Conservation (phyloP, 2,113 vertebrate species). For the Bubo scandiacus region DNA sequence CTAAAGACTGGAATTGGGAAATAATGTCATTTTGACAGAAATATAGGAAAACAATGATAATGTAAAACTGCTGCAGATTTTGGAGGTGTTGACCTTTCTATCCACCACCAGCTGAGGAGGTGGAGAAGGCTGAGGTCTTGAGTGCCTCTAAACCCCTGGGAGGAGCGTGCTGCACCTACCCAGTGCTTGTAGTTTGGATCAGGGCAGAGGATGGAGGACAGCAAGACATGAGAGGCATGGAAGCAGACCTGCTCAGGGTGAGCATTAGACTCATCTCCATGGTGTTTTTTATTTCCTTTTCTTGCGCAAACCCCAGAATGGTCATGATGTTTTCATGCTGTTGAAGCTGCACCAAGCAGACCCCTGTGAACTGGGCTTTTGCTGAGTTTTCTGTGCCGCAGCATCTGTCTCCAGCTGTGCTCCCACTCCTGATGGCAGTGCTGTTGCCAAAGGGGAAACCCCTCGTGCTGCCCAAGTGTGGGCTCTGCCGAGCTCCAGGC, state of each 20-base stretch:
- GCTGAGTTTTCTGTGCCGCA: background rate
- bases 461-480: accelerated
- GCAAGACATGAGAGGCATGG: accelerated
- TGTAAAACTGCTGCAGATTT: background rate
- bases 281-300: background rate
- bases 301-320: background rate
- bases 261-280: background rate
- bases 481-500: background rate
- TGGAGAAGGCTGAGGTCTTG: background rate
- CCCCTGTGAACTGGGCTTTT: background rate
- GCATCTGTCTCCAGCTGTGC: background rate
- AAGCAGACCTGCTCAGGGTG: background rate
- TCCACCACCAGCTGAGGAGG: accelerated
- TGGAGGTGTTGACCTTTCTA: background rate
- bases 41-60: background rate
- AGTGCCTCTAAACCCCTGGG: background rate
- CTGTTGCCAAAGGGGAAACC: background rate
- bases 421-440: background rate
- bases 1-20: background rate
- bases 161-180: accelerated
- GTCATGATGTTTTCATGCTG: background rate
- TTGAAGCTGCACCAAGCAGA: background rate
- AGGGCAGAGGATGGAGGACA: background rate
- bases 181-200: background rate
- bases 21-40: background rate